Evolutionary conservation across 2,113 vertebrate genomes (phyloP).

Genomic region (Phrynosoma platyrhinos): DNA sequence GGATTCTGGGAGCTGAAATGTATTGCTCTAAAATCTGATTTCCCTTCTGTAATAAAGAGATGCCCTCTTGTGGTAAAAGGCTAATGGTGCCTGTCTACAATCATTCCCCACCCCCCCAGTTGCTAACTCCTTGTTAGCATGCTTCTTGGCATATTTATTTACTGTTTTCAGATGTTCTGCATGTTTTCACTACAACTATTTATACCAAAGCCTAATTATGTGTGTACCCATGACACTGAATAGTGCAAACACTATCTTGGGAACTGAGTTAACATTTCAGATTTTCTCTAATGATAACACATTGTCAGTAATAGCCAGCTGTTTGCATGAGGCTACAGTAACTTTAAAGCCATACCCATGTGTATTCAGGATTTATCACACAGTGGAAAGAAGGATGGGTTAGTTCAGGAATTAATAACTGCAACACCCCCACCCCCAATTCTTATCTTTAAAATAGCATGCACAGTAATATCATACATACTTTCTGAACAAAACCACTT

Average conservation of each 20-base stretch:
- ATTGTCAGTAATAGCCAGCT: neutral
- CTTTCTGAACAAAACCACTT: neutral
- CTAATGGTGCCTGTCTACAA: neutral
- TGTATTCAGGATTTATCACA: neutral
- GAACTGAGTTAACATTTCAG: neutral
- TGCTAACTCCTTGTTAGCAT: neutral
- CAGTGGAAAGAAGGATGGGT: neutral
- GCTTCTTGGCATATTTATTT: neutral
- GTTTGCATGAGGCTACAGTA: neutral
- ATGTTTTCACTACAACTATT: neutral
- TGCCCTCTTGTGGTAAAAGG: constrained; percentile 65
- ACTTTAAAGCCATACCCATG: neutral
- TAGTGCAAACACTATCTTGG: constrained; percentile 11
- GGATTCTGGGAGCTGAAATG: neutral
- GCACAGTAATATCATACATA: neutral
- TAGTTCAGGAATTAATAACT: neutral
- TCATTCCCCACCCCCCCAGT: too few species aligned
- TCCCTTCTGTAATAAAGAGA: constrained; percentile 17
- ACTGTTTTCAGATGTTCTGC: neutral
- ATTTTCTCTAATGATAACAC: neutral
- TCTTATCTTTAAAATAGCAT: neutral
- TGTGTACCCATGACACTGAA: neutral
- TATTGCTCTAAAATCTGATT: neutral
- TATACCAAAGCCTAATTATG: neutral
- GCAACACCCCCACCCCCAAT: neutral